These are phyloP conservation scores for Suillia variegata DNA, from an alignment of 2,888 invertebrate species.

Conservation along the genomic window DNA sequence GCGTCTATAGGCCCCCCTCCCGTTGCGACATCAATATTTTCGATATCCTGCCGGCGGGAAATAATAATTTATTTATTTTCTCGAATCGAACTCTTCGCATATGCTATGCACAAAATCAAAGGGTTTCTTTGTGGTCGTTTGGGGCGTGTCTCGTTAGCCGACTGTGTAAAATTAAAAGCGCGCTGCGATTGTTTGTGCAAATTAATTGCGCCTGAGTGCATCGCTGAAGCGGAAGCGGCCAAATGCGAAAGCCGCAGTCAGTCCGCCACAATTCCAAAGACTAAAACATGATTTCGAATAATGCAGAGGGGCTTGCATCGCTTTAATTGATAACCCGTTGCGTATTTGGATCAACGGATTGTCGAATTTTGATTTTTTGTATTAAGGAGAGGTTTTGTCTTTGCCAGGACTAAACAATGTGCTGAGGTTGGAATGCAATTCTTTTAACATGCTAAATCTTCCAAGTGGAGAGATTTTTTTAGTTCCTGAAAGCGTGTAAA, in stretches of 20 bases:
- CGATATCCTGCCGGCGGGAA: conserved; percentile 50
- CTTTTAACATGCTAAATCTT: too few species aligned
- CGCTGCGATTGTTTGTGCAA: conserved; percentile 44
- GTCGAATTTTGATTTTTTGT: background rate
- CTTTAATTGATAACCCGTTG: conserved; percentile 54
- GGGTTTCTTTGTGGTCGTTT: conserved; percentile 10
- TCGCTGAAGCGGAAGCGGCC: conserved; percentile 11
- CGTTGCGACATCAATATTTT: conserved; percentile 36
- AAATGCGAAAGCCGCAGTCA: conserved; percentile 9
- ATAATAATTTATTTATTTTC: too few species aligned
- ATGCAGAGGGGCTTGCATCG: conserved; percentile 37
- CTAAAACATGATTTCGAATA: background rate
- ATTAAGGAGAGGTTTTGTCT: too few species aligned
- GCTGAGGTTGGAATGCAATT: too few species aligned
- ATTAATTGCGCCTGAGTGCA: conserved; percentile 42
- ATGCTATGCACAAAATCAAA: background rate
- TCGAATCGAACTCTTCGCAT: conserved; percentile 3
- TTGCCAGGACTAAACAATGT: too few species aligned
- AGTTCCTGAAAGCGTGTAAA: too few species aligned
- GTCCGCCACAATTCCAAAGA: conserved; percentile 6
- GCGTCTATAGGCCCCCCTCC: conserved; percentile 18
- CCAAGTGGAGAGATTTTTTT: too few species aligned
- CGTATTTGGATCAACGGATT: conserved; percentile 29
- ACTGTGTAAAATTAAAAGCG: conserved; percentile 23
- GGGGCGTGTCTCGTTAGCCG: conserved; percentile 21